A percentile compares a stretch with the other conserved stretches of the same genome.
These are phyloP conservation scores for Chaitophorus viminalis DNA, from an alignment of 2,888 invertebrate genomes.

Conservation along the genomic window DNA sequence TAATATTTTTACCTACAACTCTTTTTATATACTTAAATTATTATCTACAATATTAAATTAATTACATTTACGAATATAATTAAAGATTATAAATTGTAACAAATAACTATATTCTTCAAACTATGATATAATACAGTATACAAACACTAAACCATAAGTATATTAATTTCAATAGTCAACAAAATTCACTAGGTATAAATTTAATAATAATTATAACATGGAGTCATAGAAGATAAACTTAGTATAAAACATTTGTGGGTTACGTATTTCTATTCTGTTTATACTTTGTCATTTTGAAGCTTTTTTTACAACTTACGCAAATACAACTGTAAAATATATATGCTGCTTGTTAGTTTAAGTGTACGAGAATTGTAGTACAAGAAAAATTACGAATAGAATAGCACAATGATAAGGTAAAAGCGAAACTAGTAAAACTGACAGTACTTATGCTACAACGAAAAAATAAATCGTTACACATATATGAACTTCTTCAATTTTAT, in stretches of 20 bases:
- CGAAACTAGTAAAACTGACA: background rate
- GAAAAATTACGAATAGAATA: background rate
- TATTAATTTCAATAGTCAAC: constrained; percentile 7
- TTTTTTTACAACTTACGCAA: background rate
- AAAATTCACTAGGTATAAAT: background rate
- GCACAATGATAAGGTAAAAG: background rate
- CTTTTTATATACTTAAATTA: too few relatives aligned
- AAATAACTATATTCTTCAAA: background rate
- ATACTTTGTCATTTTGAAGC: background rate
- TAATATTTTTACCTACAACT: too few relatives aligned
- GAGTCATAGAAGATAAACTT: background rate
- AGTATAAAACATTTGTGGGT: background rate
- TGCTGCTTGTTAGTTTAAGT: background rate
- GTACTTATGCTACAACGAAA: background rate
- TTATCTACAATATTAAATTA: background rate
- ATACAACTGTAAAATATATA: background rate
- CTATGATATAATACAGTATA: background rate
- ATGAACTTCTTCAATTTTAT: constrained; percentile 30
- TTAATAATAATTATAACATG: background rate
- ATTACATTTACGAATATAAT: constrained; percentile 24
- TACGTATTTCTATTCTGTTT: background rate
- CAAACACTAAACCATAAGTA: background rate
- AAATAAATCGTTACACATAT: constrained; percentile 22
- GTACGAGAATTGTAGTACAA: background rate
- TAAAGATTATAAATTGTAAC: too few relatives aligned